Evolutionary conservation across 2,797 vertebrate genomes (phyloP), one percentile per base, ranked within the genome.

Genomic region (Tragopan temminckii): DNA sequence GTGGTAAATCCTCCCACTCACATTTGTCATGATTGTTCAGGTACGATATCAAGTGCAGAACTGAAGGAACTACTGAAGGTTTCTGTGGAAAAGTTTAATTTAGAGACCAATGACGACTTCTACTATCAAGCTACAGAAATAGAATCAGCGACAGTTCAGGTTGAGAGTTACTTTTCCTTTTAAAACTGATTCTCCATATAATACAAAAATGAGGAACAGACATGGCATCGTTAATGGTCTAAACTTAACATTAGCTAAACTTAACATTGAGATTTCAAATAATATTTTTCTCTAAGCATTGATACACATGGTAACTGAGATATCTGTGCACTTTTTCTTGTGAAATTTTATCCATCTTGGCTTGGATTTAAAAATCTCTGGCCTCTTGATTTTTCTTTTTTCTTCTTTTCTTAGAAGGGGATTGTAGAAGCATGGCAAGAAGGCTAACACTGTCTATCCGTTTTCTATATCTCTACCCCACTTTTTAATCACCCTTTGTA

Each of bases 1-100:
- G 33, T 6, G 0, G 38, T 58, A 27, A 9, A 3, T 57, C 58
- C 79, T 64, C 66, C 7, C 43, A 7, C 1, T n/a, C 4, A 0
- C 5, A 0, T 2, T 3, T 97, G 97, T 27, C 0, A 1, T 40
- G 97, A 96, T 33, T 98, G 97, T 69, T 71, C 76, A 45, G 13
- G 0, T 8, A 1, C 18, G 3, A 72, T 98, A 40, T 53, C 96
- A 61, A 52, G 93, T 7, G 80, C 95, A 21, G 48, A 95, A 18
- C 62, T 98, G 82, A 43, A 89, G 45, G 53, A 93, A 33, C 33
- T 91, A 25, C 85, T 98, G 66, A 45, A n/a, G 18, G 64, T 89
- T 90, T 85, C 97, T 20, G 24, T 96, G 5, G 40, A 88, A 80
- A 96, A 97, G 76, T 96, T 97, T 20, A 98, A 98, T 45, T 67